Evolutionary conservation across 37 sponge, comb jelly and placozoan genomes (phyloP).

Genomic region (Chondrosia reniformis): DNA sequence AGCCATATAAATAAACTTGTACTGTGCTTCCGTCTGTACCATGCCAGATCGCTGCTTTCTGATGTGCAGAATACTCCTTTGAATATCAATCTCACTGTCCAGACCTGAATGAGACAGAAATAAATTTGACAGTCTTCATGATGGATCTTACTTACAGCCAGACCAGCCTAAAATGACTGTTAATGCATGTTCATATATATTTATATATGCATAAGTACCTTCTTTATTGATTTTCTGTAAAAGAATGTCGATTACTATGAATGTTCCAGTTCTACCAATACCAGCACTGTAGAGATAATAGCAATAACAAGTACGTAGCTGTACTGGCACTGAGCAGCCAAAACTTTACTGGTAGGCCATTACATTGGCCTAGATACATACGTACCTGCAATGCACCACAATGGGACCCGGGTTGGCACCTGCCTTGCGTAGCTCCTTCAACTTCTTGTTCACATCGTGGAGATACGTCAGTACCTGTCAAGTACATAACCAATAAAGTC

Average conservation of each 20-base stretch:
- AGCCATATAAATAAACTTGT: conserved; percentile 89
- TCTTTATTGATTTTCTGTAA: conserved; percentile 6
- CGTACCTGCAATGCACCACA: conserved; percentile 93
- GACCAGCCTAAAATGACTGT: too few species aligned
- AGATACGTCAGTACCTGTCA: conserved; percentile 72
- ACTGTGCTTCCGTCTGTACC: conserved; percentile 92
- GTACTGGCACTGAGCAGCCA: too few species aligned
- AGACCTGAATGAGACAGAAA: too few species aligned
- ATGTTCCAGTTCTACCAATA: conserved; percentile 13
- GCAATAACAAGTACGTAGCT: too few species aligned
- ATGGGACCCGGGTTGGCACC: conserved; percentile 62
- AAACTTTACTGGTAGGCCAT: too few species aligned
- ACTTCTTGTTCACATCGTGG: conserved; percentile 68
- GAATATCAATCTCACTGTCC: conserved; percentile 86
- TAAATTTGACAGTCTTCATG: too few species aligned
- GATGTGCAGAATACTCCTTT: conserved; percentile 77
- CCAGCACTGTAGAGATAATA: too few species aligned
- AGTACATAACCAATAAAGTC: too few species aligned
- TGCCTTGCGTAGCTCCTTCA: conserved; percentile 22
- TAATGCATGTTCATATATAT: neutral
- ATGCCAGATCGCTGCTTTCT: conserved; percentile 90
- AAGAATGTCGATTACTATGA: conserved; percentile 17
- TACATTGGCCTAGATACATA: too few species aligned
- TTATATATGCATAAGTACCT: conserved; percentile 8
- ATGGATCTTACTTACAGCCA: neutral